Base-by-base conservation (phyloP, 2,888 invertebrate species). In the Trissolcus japonicus region DNA sequence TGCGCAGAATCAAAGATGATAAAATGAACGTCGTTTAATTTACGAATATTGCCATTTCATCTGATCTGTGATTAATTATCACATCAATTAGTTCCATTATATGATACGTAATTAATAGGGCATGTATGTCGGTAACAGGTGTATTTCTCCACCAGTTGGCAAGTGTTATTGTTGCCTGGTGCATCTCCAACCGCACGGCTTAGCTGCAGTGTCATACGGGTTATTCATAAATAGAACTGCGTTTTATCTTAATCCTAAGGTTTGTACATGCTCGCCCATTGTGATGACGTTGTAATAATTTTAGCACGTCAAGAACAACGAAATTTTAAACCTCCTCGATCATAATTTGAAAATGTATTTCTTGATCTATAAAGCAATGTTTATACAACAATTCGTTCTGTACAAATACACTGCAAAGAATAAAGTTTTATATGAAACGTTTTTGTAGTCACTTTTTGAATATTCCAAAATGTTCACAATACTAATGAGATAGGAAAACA, bases 111-210 rank as follows among this genome's bases (percentile, higher is more conserved):
- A 69, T 69, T 69, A 61, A 61, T 69, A 41, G 66, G 50, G 51
- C 57, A 59, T 66, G 48, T 53, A 59, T 21, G 53, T 53, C 29
- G 19, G 35, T 54, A 60, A 68, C 54, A 68, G 59, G 35, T 60
- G 54, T 68, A 54, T 21, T 54, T 59, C 21, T 19, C 19, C 40
- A 68, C 55, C 35, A 60, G 68, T 60, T 60, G 43, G 40, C 48
- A 48, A 68, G 55, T 68, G 60, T 68, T 60, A 68, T 68, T 68
- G 68, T 68, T 68, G 51, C 59, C 29, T 51, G 16, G 53, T 14
- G 17, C 35, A 54, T 46, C 19, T 60, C 40, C 35, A 60, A 68
- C 48, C 54, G 14, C 68, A 46, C 17, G 25, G 25, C 51, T 68
- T 35, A 59, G 21, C 6, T 46, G 17, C 59, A 56, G 16, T 54